Conservation (phyloP, 2,888 invertebrate species). For the Drosophila helvetica region DNA sequence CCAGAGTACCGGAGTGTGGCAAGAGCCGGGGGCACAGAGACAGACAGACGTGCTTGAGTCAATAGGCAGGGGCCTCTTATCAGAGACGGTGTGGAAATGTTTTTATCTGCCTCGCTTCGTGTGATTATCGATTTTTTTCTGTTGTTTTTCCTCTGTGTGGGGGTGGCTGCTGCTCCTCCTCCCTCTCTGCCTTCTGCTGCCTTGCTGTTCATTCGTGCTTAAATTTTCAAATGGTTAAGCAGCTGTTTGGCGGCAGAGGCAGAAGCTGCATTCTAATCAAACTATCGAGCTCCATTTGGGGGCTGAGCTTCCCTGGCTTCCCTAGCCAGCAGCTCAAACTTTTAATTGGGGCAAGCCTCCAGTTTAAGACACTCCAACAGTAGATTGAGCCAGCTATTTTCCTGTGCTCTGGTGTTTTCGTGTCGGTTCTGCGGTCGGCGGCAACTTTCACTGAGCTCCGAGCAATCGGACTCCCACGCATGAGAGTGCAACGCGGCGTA, state of each 20-base stretch:
- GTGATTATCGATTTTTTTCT: slow-evolving; percentile 70
- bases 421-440: background rate
- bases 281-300: slow-evolving; percentile 53
- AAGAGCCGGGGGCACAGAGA: background rate
- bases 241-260: slow-evolving; percentile 44
- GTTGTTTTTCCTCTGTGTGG: slow-evolving; percentile 32
- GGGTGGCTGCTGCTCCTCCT: slow-evolving; percentile 26
- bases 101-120: slow-evolving; percentile 55
- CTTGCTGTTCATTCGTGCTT: slow-evolving; percentile 53
- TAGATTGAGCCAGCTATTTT: too few species aligned
- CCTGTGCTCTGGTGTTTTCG: too few species aligned
- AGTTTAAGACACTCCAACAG: too few species aligned
- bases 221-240: slow-evolving; percentile 57
- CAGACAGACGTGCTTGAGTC: slow-evolving; percentile 35
- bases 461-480: background rate
- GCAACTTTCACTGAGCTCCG: background rate
- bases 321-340: too few species aligned
- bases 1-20: background rate
- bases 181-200: slow-evolving; percentile 6
- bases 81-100: slow-evolving; percentile 45
- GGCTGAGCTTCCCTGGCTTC: too few species aligned
- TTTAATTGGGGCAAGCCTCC: too few species aligned
- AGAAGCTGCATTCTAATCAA: slow-evolving; percentile 50
- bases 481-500: slow-evolving; percentile 1
- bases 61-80: slow-evolving; percentile 60